These are phyloP conservation scores for Megatriorchis doriae DNA, from an alignment of 2,113 vertebrate species.

Conservation along the genomic window DNA sequence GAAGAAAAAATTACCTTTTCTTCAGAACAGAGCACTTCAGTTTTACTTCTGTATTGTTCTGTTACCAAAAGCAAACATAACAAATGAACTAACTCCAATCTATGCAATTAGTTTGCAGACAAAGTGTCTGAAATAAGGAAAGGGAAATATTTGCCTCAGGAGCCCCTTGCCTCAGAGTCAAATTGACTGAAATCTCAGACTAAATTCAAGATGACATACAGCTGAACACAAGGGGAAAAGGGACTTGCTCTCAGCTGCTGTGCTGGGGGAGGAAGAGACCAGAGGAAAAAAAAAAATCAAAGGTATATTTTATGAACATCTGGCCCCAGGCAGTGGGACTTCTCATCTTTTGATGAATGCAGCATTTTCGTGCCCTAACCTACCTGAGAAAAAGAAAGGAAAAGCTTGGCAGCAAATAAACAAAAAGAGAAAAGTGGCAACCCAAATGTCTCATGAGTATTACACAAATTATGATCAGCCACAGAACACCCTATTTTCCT, in stretches of 20 bases:
- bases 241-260: conserved; percentile 24
- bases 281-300: conserved; percentile 43
- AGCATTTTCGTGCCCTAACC: neutral
- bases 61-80: neutral
- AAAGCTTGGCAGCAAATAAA: neutral
- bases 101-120: neutral
- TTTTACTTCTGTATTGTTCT: neutral
- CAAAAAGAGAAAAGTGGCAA: neutral
- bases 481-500: neutral
- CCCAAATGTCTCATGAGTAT: neutral
- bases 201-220: conserved; percentile 10
- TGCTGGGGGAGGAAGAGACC: neutral
- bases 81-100: neutral
- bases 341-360: conserved; percentile 24
- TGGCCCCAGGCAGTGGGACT: neutral
- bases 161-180: neutral
- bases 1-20: neutral
- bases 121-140: neutral
- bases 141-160: neutral
- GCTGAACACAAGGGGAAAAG: neutral
- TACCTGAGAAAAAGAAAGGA: neutral
- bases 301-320: conserved; percentile 61
- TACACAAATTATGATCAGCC: neutral
- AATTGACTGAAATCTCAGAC: neutral
- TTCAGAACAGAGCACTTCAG: neutral